A percentile compares a stretch with the other conserved stretches of the same genome.
Conservation (phyloP, 2,113 vertebrate genomes). For the Anthoscopus minutus region DNA sequence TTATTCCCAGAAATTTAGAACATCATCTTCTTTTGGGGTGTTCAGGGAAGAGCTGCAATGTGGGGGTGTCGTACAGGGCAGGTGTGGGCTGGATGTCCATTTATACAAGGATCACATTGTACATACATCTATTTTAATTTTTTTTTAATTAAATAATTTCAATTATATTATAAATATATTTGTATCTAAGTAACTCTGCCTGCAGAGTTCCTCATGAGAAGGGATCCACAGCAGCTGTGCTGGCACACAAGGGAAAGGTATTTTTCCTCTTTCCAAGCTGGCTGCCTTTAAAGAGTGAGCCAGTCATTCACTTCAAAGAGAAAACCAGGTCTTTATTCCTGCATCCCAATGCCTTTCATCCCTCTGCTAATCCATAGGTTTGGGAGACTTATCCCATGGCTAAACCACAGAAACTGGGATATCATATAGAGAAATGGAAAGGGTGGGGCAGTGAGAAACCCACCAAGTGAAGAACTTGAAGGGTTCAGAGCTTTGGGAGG, state of each 20-base stretch:
- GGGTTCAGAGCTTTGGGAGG: not conserved
- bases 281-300: not conserved
- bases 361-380: not conserved
- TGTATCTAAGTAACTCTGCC: not conserved
- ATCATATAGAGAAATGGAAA: not conserved
- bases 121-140: not conserved
- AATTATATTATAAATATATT: not conserved
- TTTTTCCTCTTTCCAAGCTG: not conserved
- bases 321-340: not conserved
- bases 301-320: not conserved
- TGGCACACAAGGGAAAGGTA: not conserved
- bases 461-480: not conserved
- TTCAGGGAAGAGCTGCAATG: not conserved
- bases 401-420: not conserved
- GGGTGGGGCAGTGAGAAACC: not conserved
- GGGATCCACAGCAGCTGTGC: not conserved
- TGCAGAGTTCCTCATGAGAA: not conserved
- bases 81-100: not conserved
- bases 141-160: too few species aligned
- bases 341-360: not conserved
- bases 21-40: fast-evolving
- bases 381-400: not conserved
- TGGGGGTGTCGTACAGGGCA: too few species aligned
- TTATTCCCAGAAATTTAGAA: not conserved
- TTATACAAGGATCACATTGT: not conserved